Evolutionary conservation across 2,888 invertebrate species (phyloP).

Genomic region (Chloroclystis v-ata): DNA sequence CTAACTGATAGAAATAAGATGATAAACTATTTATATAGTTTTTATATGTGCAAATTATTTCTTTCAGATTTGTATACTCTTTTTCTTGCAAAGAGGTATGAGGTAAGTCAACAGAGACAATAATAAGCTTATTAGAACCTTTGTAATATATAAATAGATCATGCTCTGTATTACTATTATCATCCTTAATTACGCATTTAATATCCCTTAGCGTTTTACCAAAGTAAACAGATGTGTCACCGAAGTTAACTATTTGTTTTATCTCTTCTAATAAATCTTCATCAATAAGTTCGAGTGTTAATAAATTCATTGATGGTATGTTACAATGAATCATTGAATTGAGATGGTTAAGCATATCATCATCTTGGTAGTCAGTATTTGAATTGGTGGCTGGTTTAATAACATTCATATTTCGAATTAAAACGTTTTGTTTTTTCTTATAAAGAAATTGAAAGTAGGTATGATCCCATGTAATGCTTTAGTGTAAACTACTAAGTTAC

Average conservation of each 20-base stretch:
- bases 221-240: constrained; percentile 43
- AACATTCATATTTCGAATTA: too few species aligned
- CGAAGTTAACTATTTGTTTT: constrained; percentile 24
- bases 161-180: constrained; percentile 42
- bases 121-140: constrained; percentile 40
- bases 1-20: constrained; percentile 56
- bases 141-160: constrained; percentile 48
- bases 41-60: constrained; percentile 40
- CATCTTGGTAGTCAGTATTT: too few species aligned
- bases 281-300: constrained; percentile 41
- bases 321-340: constrained; percentile 7
- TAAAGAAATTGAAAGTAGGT: too few species aligned
- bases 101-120: constrained; percentile 47
- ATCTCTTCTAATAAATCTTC: constrained; percentile 51
- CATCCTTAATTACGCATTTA: constrained; percentile 49
- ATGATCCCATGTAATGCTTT: too few species aligned
- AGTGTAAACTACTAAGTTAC: too few species aligned
- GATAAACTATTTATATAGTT: constrained; percentile 43
- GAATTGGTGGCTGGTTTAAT: too few species aligned
- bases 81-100: constrained; percentile 44
- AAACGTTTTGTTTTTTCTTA: too few species aligned
- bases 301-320: constrained; percentile 15
- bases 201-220: constrained; percentile 56
- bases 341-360: constrained; percentile 8
- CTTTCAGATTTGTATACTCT: constrained; percentile 46